Evolutionary conservation across 1,140 invertebrate genomes (phyloP), one percentile per base, ranked within the genome.

Genomic region (Odontomachus brunneus): DNA sequence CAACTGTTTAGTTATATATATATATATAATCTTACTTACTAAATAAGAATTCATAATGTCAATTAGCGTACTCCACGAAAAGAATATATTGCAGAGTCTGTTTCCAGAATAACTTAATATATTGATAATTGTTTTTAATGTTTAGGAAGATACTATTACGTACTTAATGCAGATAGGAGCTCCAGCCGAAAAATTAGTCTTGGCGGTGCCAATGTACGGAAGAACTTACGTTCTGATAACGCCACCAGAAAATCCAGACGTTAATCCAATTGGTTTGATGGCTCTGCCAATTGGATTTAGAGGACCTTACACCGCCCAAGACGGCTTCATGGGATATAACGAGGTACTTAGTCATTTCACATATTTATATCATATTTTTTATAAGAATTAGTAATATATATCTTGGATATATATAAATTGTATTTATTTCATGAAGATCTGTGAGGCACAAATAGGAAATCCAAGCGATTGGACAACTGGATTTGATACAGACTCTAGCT

Each of bases 261-360:
- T 89, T 69, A 93, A 82, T 89, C 93, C 89, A 7, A 92, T 92
- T 22, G 95, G 95, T 29, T 92, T 95, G 38, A 55, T 89, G 1
- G 95, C 95, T 1, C 89, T 95, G 67, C 94, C 94, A 4, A 92
- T 92, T 3, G 97, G 97, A 1, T 96, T 97, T 90, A 94, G 95
- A 73, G 98, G 98, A 2, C 96, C 96, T 1, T 97, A 95, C 84
- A 98, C 97, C 0, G 94, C 95, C n/a, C 96, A 98, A 92, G 95
- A 96, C 88, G 98, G 98, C 0, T 97, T 98, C 85, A 95, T 98
- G 91, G 97, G 97, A 19, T 99, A 98, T 90, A 98, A 98, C 93
- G 97, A 98, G 95, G 96, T 97, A 91, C 87, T 84, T 67, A 38
- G 29, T n/a, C 38, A 49, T 48, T 12, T 44, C 19, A 72, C 22